phyloP scores from a whole-genome alignment of 1,140 invertebrate species.

The Bathynomus jamesi region DNA sequence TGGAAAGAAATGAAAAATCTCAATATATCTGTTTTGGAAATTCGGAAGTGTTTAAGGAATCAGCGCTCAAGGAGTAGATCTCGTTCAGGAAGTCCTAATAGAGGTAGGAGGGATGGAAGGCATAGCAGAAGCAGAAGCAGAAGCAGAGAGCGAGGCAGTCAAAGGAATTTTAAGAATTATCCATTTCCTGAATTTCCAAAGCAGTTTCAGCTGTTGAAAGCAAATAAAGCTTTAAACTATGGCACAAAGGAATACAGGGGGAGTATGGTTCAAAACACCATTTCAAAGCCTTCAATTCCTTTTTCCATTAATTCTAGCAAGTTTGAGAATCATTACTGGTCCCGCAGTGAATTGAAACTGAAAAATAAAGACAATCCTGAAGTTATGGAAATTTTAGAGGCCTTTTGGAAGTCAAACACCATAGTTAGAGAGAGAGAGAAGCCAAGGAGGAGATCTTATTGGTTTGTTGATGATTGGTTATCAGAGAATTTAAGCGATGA shows the following conservation, averaged over 20 bases:
- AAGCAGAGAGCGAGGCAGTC: too few relatives aligned
- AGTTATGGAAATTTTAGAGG: background rate
- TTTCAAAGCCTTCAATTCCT: background rate
- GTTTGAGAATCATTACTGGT: background rate
- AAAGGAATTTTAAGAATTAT: too few relatives aligned
- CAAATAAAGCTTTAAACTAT: background rate
- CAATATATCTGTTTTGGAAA: background rate
- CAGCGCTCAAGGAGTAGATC: background rate
- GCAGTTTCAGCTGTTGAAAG: background rate
- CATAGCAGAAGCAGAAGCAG: too few relatives aligned
- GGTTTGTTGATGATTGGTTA: too few relatives aligned
- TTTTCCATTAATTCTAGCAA: background rate
- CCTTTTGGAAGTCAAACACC: background rate
- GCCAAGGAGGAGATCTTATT: background rate
- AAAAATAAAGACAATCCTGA: background rate
- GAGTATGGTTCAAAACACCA: background rate
- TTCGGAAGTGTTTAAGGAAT: background rate
- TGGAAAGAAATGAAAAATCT: background rate
- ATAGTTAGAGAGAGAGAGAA: background rate
- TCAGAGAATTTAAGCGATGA: background rate
- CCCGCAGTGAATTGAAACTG: background rate
- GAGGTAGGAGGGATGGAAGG: background rate
- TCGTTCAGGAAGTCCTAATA: background rate
- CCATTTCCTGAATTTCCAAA: background rate
- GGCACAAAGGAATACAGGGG: background rate